phyloP scores from a whole-genome alignment of 2,888 invertebrate species.

The Leucophenga montana region DNA sequence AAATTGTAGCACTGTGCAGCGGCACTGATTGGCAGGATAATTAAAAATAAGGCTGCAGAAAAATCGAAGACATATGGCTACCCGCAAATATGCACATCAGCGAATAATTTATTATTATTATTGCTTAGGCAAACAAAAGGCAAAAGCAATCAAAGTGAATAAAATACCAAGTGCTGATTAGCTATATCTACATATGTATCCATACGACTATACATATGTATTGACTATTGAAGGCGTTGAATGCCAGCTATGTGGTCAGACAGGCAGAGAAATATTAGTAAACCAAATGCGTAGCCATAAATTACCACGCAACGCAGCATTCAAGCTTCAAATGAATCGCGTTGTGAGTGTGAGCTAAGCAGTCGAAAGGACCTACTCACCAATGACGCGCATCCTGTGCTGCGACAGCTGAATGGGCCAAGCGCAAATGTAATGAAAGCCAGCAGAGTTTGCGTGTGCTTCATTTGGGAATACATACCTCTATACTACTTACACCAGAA shows the following conservation, averaged over 20 bases:
- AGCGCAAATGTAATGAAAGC: conserved; percentile 52
- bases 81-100: conserved; percentile 25
- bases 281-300: conserved; percentile 65
- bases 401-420: neutral
- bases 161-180: conserved; percentile 6
- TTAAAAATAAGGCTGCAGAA: conserved; percentile 63
- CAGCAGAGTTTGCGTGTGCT: conserved; percentile 44
- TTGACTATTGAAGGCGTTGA: too few relatives aligned
- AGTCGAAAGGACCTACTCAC: neutral
- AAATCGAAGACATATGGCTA: conserved; percentile 38
- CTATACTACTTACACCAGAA: too few relatives aligned
- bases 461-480: conserved; percentile 1
- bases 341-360: conserved; percentile 5
- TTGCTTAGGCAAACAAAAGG: conserved; percentile 64
- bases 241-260: conserved; percentile 42
- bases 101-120: conserved; percentile 64
- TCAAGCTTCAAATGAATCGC: conserved; percentile 54
- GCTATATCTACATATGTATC: too few relatives aligned
- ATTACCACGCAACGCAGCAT: conserved; percentile 55
- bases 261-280: conserved; percentile 54
- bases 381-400: too few relatives aligned
- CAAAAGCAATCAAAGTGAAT: conserved; percentile 12
- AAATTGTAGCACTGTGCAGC: too few relatives aligned
- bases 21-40: conserved; percentile 61
- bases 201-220: too few relatives aligned